These are phyloP conservation scores for Pampusana beccarii DNA, from an alignment of 2,113 vertebrate genomes.

Conservation along the genomic window DNA sequence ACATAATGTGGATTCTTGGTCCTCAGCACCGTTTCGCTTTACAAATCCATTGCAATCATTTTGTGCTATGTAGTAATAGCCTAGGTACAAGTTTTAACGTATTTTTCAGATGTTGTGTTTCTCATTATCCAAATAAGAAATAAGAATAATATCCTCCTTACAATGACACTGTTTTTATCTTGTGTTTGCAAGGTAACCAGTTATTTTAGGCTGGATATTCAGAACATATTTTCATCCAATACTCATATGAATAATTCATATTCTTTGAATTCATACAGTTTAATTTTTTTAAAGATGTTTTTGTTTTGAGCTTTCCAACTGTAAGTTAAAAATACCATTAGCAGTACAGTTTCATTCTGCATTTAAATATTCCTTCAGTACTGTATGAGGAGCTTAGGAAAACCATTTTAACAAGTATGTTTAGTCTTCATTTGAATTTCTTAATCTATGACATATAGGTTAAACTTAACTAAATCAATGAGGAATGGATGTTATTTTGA, in stretches of 20 bases:
- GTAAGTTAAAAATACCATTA: not conserved
- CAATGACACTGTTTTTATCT: not conserved
- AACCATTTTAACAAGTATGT: not conserved
- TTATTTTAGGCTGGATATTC: not conserved
- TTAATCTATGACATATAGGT: not conserved
- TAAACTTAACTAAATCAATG: not conserved
- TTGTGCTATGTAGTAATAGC: not conserved
- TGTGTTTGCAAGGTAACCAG: not conserved
- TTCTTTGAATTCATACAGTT: not conserved
- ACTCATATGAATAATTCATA: not conserved
- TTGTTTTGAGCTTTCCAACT: not conserved
- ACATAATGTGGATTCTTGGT: not conserved
- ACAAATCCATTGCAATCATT: not conserved
- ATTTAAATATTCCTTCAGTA: constrained; percentile 5
- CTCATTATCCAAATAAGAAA: not conserved
- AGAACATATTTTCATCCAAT: not conserved
- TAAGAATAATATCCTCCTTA: not conserved
- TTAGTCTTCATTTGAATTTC: not conserved
- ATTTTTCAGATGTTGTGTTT: not conserved
- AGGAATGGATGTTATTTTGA: not conserved
- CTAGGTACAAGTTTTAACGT: not conserved
- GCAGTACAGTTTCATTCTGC: not conserved
- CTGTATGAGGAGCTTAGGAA: not conserved
- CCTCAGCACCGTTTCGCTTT: not conserved
- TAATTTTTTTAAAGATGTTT: not conserved